phyloP scores from a whole-genome alignment of 2,113 vertebrate genomes.

The Balaeniceps rex region DNA sequence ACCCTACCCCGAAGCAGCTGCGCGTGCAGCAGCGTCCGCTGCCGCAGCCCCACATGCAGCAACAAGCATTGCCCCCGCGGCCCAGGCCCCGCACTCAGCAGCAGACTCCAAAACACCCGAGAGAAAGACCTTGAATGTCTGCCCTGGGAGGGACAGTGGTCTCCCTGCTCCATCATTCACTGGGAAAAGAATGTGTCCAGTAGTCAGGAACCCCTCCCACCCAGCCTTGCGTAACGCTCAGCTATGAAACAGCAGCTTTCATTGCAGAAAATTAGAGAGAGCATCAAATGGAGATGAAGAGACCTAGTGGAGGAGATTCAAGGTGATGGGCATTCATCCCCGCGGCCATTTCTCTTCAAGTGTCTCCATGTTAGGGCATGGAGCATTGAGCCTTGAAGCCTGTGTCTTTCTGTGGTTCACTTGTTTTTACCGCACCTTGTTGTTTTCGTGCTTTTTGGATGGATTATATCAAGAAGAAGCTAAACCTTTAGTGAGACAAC shows the following conservation, averaged over 20 bases:
- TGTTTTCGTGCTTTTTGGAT: neutral
- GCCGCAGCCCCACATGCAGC: neutral
- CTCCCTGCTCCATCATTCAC: neutral
- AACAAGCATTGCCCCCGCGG: neutral
- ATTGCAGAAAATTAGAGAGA: neutral
- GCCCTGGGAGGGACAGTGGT: neutral
- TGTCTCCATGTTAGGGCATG: neutral
- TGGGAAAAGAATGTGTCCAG: neutral
- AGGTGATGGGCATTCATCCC: neutral
- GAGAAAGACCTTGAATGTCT: neutral
- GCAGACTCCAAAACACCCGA: neutral
- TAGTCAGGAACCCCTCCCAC: neutral
- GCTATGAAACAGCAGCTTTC: neutral
- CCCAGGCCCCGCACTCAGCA: conserved; percentile 30
- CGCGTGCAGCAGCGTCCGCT: neutral
- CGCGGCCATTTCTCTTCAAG: neutral
- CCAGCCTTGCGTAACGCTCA: neutral
- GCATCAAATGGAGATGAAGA: neutral
- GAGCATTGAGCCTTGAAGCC: neutral
- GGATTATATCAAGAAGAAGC: neutral
- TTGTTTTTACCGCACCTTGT: neutral
- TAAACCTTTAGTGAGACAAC: neutral
- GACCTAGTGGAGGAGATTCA: neutral
- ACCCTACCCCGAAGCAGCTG: neutral
- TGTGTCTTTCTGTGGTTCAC: neutral